Evolutionary conservation across 2,113 vertebrate genomes (phyloP), one percentile per base, ranked within the genome.

Genomic region (Origma solitaria): DNA sequence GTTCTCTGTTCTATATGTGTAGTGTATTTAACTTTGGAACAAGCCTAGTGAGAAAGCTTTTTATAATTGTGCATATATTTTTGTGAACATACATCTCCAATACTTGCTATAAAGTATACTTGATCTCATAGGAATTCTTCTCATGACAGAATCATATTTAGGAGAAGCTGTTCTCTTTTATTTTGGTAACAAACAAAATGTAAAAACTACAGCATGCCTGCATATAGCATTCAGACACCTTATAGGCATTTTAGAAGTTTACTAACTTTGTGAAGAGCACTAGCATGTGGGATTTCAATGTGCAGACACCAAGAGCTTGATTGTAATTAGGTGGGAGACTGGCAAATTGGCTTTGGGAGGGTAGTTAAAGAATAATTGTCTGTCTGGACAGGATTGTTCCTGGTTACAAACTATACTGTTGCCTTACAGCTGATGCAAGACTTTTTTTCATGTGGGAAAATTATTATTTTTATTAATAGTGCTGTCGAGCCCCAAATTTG

Each of bases 251-350:
- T 93, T 44, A 62, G 73, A 94, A 93, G 82, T 79, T 69, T 75
- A 86, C 44, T 50, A 28, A 75, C 47, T 81, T 81, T 15, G 38
- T 73, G 38, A 73, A 77, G 56, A 73, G 49, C 57, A 57, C 35
- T 80, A 51, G n/a, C 30, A 14, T 71, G 44, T 85, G 94, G 77
- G 70, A 93, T 76, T 81, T 94, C 31, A 49, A 35, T 13, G 49
- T 84, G 51, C 66, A 92, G 89, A 80, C 42, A 72, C 37, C 7
- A 58, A 82, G 16, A 37, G 4, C 42, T 64, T 83, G 51, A 58
- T 58, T 75, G 56, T 85, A 96, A 90, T 92, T 95, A 88, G 54
- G 42, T 90, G 81, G 70, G 77, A 97, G 91, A 73, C 92, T 93
- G 81, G 86, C 72, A 89, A 77, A 96, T 88, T 93, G 28, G 86